These are phyloP conservation scores for Dipodomys merriami DNA, from an alignment of 2,113 vertebrate genomes.

Conservation along the genomic window DNA sequence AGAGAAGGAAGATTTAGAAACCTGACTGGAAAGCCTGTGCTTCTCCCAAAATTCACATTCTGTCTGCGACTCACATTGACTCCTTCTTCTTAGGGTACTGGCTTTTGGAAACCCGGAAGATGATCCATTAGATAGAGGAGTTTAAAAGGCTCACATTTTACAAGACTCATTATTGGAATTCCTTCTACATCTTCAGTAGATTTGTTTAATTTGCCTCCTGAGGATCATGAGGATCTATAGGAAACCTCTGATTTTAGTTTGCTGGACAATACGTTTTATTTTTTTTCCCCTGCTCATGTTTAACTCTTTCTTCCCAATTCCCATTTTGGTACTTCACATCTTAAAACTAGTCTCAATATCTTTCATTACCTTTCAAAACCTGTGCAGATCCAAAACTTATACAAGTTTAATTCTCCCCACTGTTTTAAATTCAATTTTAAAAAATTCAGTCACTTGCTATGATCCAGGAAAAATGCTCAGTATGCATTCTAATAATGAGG, in stretches of 20 bases:
- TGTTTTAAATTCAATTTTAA: slow-evolving; percentile 39
- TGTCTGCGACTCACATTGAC: neutral
- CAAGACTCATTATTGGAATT: slow-evolving; percentile 68
- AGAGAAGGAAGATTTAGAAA: neutral
- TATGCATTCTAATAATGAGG: neutral
- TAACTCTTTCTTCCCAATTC: slow-evolving; percentile 34
- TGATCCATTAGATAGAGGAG: slow-evolving; percentile 41
- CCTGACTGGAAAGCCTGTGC: neutral
- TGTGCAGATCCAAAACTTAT: neutral
- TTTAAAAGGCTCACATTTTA: slow-evolving; percentile 63
- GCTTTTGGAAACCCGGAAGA: slow-evolving; percentile 21
- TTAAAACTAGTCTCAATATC: slow-evolving; percentile 16
- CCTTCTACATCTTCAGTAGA: slow-evolving; percentile 50
- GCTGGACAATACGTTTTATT: neutral
- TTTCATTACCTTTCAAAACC: neutral
- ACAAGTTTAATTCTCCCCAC: neutral
- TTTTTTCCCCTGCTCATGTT: slow-evolving; percentile 16
- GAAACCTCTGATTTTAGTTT: slow-evolving; percentile 52
- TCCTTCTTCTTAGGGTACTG: neutral
- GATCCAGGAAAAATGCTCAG: neutral
- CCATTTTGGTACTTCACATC: slow-evolving; percentile 5
- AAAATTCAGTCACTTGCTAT: neutral
- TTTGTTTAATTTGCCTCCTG: slow-evolving; percentile 72
- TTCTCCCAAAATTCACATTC: neutral
- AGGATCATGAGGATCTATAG: slow-evolving; percentile 8